These are phyloP conservation scores for Intellagama lesueurii DNA, from an alignment of 2,797 vertebrate species.

Conservation along the genomic window DNA sequence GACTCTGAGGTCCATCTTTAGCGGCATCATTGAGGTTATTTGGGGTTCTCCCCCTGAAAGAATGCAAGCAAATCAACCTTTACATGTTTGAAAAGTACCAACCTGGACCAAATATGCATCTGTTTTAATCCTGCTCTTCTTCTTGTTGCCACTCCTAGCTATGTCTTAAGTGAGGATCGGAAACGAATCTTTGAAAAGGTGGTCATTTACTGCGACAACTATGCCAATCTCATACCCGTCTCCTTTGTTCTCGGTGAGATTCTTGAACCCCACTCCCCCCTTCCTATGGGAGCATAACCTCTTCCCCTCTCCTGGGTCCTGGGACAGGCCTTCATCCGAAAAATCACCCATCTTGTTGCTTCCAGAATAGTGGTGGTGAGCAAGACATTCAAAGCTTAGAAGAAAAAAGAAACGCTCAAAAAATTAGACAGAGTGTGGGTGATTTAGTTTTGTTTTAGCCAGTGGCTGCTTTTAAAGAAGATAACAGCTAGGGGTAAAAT, in stretches of 20 bases:
- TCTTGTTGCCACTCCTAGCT: slow-evolving; percentile 71
- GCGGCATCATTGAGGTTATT: too few relatives aligned
- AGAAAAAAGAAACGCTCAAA: neutral
- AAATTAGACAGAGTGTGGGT: neutral
- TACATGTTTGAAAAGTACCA: neutral
- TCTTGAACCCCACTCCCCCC: neutral
- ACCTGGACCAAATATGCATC: neutral
- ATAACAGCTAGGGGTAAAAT: neutral
- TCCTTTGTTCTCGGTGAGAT: slow-evolving; percentile 91
- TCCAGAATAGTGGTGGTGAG: neutral
- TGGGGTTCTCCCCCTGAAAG: neutral
- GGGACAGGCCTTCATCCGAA: neutral
- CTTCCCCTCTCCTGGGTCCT: neutral
- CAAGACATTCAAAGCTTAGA: neutral
- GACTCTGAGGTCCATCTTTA: neutral
- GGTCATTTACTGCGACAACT: slow-evolving; percentile 94
- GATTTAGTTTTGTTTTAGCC: neutral
- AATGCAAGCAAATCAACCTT: neutral
- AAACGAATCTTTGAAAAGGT: slow-evolving; percentile 93
- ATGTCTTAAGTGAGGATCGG: slow-evolving; percentile 84
- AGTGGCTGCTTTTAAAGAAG: neutral
- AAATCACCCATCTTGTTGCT: neutral
- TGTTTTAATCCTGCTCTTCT: neutral
- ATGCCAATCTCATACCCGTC: slow-evolving; percentile 92
- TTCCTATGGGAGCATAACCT: neutral